Conservation (phyloP, 2,797 vertebrate genomes). For the Diglossa cyanea region DNA sequence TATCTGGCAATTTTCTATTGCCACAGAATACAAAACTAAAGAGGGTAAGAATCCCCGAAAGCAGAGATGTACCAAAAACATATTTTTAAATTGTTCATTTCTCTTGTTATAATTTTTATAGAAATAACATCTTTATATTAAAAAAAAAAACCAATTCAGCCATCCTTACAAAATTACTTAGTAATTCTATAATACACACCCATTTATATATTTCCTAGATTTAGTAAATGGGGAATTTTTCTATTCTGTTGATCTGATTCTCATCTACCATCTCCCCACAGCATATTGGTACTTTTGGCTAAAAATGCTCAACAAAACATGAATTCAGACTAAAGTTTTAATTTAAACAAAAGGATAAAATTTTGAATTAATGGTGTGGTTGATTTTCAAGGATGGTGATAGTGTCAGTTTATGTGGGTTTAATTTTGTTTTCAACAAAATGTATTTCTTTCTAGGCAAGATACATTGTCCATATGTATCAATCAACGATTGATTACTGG, state of each 20-base stretch:
- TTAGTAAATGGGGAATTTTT: neutral
- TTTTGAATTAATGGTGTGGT: neutral
- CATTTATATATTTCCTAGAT: neutral
- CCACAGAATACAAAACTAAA: neutral
- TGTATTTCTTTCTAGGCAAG: rapidly evolving
- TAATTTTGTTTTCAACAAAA: neutral
- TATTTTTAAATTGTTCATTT: neutral
- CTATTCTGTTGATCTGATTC: neutral
- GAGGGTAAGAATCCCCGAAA: neutral
- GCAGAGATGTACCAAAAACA: neutral
- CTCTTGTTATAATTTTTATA: neutral
- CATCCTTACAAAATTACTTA: neutral
- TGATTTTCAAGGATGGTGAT: neutral
- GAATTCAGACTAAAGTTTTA: neutral
- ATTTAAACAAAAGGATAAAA: neutral
- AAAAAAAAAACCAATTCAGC: neutral
- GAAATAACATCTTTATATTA: neutral
- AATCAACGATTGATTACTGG: neutral
- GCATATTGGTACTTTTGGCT: neutral
- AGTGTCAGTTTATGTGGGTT: neutral
- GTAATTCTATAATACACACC: neutral
- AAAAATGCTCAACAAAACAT: neutral
- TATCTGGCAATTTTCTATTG: neutral
- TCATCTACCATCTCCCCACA: neutral
- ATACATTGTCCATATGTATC: neutral